Base-by-base conservation (phyloP, 2,888 invertebrate genomes). In the Crossocerus cetratus region DNA sequence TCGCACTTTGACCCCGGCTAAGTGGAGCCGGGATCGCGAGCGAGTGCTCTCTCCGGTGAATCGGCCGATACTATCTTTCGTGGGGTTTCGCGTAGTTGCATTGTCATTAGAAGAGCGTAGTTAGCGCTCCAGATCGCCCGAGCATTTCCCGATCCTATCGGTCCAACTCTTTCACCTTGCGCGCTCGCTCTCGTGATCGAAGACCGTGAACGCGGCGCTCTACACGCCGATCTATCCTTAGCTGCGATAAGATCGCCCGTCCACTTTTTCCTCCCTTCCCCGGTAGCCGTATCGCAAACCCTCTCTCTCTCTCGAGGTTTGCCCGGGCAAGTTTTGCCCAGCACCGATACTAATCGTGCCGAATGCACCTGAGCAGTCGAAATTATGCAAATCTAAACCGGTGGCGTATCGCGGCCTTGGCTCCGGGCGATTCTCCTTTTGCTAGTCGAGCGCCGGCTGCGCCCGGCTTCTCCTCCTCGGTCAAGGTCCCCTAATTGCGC, bases 381-480 rank as follows among this genome's bases (percentile, higher is more conserved):
- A 75, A 78, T 78, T 73, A 78, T 77, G 78, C 77, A 77, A 75
- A 78, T 73, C 8, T 18, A 14, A 55, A 59, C 45, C 56, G 64
- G 69, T 74, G 74, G 69, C 62, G 65, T 69, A 53, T 16, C 23
- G 44, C 67, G 72, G 63, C 69, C 69, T 78, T 59, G 61, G 53
- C 56, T 71, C 59, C 45, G 0, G 13, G 53, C 42, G 49, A 72
- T 67, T 21, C 21, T 44, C 43, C 58, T 69, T 64, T 55, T 57
- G 49, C 18, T 18, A 66, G 20, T n/a, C n/a, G 22, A 49, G 11
- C n/a, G 0, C 14, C 20, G 14, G 20, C 5, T 60, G 23, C 43
- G 45, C 57, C 21, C 23, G 18, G 55, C 18, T n/a, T n/a, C n/a
- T n/a, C n/a, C n/a, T n/a, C n/a, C n/a, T 13, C 42, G 57, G 69